Conservation (phyloP, 1,140 invertebrate species). For the Ips typographus region DNA sequence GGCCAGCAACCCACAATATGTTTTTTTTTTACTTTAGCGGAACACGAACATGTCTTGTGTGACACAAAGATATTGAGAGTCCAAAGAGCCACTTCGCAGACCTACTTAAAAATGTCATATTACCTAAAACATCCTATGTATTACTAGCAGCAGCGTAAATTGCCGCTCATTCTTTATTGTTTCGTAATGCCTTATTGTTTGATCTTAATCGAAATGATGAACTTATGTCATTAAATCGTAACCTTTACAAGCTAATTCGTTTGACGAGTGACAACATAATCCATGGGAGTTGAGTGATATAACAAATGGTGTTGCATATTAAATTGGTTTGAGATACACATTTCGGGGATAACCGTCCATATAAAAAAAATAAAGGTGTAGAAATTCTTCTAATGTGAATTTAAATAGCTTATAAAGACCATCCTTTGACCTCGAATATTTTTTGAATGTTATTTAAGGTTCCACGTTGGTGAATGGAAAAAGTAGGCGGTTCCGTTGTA, state of each 20-base stretch:
- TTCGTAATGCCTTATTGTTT: constrained; percentile 11
- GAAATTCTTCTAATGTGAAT: too few species aligned
- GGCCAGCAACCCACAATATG: too few species aligned
- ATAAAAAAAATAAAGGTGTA: too few species aligned
- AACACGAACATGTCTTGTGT: too few species aligned
- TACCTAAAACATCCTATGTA: neutral
- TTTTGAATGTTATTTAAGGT: neutral
- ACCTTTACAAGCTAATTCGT: constrained; percentile 8
- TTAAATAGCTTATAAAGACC: too few species aligned
- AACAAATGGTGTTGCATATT: neutral
- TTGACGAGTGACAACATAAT: neutral
- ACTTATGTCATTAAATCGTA: constrained; percentile 12
- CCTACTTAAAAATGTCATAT: neutral
- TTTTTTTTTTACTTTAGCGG: too few species aligned
- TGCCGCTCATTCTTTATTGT: constrained; percentile 1
- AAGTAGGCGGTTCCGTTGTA: neutral
- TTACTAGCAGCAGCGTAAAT: neutral
- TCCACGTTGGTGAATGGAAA: neutral
- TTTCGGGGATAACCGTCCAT: too few species aligned
- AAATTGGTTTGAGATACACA: too few species aligned
- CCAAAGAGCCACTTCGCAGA: too few species aligned
- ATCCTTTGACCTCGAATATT: too few species aligned
- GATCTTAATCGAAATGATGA: constrained; percentile 12
- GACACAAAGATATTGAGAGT: too few species aligned
- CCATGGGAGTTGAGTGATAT: constrained; percentile 1